Conservation (phyloP, 2,797 vertebrate genomes). For the Rhabdophis nuchalis region DNA sequence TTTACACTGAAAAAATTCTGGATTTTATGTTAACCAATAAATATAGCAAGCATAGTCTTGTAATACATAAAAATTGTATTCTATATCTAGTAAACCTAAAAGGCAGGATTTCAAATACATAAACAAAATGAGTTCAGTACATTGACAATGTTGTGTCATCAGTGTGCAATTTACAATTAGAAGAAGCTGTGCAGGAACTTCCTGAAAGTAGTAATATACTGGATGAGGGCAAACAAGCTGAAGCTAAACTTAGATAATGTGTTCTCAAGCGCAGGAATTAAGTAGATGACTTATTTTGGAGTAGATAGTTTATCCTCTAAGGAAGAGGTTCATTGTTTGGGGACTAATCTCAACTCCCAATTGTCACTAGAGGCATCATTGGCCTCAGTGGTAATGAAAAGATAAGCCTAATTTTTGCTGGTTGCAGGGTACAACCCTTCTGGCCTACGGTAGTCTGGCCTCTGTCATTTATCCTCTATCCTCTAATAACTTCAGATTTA, state of each 20-base stretch:
- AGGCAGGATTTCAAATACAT: background rate
- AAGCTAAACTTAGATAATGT: background rate
- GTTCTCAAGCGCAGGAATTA: background rate
- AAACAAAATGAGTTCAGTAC: background rate
- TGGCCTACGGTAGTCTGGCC: background rate
- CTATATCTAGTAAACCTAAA: background rate
- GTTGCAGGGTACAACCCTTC: background rate
- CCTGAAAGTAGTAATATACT: background rate
- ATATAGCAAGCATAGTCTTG: background rate
- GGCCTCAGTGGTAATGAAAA: background rate
- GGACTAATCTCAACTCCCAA: background rate
- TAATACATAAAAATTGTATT: background rate
- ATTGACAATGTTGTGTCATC: background rate
- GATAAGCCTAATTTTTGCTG: background rate
- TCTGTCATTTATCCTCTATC: background rate
- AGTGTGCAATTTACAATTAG: background rate
- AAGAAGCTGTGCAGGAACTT: background rate
- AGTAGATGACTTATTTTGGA: background rate
- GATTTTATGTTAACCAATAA: background rate
- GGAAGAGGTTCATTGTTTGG: background rate
- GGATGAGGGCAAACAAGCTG: background rate
- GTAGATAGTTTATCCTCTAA: background rate
- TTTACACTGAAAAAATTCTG: background rate
- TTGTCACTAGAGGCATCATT: background rate
- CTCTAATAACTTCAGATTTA: background rate